Base-by-base conservation (phyloP, 1,140 invertebrate genomes). In the Plutomurus gul region DNA sequence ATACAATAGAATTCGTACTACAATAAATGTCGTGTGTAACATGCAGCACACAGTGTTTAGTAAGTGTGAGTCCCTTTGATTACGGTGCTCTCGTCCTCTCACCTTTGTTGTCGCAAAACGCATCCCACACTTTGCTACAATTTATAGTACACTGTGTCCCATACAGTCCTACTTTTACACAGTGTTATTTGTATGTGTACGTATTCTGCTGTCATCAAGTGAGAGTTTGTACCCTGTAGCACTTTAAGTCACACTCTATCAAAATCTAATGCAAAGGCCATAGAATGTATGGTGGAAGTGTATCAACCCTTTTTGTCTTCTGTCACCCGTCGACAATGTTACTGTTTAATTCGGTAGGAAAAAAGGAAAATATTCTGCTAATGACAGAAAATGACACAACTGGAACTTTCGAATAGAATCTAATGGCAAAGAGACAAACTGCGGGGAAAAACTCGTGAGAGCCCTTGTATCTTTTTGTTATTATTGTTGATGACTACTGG, bases 211-310 rank as follows among this genome's bases (percentile, higher is more conserved):
- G n/a, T n/a, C n/a, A n/a, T n/a, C n/a, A n/a, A n/a, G n/a, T n/a
- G n/a, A n/a, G 13, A 65, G 56, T 33, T 65, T 30, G 18, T 36
- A 33, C 56, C 56, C 56, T 65, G 16, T 65, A 30, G 56, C 56
- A 65, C 56, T 65, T 65, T 30, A 65, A 65, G 56, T 65, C 56
- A 33, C 30, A n/a, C 25, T 65, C 56, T 30, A 27, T 65, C 30
- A 65, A 65, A 65, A 65, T 65, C 56, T 30, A 65, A 65, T 65
- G 27, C 27, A 65, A 65, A 65, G n/a, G 18, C 16, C 30, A 65
- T 65, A n/a, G 30, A 25, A 18, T n/a, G 16, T 3, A 49, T 47
- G 6, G 16, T 13, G 27, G 51, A 30, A 60, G 30, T 11, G 56
- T 10, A 11, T 51, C 20, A 51, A 18, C 47, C 47, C 25, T 51